A percentile compares a stretch with the other conserved stretches of the same genome.
Evolutionary conservation across 1,140 invertebrate species (phyloP).

Genomic region (Zelostemma sp.): DNA sequence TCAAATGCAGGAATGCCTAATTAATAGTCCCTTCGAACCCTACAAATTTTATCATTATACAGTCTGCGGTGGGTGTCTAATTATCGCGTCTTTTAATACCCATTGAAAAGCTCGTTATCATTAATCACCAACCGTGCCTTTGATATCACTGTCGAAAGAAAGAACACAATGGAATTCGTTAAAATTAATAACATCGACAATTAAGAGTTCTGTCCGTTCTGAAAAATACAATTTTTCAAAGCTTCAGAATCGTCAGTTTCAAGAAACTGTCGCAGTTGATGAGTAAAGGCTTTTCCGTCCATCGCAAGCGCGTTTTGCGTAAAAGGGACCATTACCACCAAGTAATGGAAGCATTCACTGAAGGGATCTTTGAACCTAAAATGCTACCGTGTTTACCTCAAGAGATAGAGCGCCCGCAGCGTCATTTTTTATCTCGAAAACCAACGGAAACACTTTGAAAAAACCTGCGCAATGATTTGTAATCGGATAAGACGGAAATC

Average conservation of each 20-base stretch:
- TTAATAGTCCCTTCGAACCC: conserved; percentile 15
- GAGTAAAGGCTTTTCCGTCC: conserved; percentile 11
- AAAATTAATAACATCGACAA: too few species aligned
- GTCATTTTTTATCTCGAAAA: conserved; percentile 23
- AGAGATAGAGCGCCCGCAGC: conserved; percentile 22
- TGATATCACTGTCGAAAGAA: too few species aligned
- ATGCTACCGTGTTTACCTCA: conserved; percentile 29
- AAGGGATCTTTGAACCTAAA: conserved; percentile 24
- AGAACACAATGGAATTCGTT: too few species aligned
- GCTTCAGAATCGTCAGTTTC: neutral
- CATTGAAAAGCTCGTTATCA: conserved; percentile 16
- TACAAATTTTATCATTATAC: too few species aligned
- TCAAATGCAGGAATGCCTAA: conserved; percentile 26
- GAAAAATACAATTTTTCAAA: too few species aligned
- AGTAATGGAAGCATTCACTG: conserved; percentile 30
- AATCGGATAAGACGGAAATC: conserved; percentile 3
- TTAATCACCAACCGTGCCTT: neutral
- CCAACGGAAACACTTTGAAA: conserved; percentile 8
- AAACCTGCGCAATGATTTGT: conserved; percentile 4
- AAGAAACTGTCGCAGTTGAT: neutral
- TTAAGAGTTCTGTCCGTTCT: too few species aligned
- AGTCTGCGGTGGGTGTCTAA: conserved; percentile 3
- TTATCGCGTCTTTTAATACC: conserved; percentile 10
- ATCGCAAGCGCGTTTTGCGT: neutral
- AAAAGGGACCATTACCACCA: conserved; percentile 24